Evolutionary conservation across 2,797 vertebrate species (phyloP).

Genomic region (Chelon labrosus): DNA sequence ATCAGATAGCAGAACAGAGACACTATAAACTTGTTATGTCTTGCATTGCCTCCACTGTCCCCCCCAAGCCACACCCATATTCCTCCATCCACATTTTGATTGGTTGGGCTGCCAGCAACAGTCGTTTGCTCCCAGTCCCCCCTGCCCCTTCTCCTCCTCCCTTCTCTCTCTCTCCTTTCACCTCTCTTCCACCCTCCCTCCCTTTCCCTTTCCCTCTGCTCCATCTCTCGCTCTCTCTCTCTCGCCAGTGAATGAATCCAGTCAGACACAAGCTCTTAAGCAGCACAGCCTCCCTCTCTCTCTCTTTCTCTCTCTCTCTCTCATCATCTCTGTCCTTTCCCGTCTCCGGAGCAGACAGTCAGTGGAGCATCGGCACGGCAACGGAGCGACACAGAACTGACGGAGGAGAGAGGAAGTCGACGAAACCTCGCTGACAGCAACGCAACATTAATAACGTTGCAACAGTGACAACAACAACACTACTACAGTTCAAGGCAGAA

Average conservation of each 20-base stretch:
- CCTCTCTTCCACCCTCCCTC: slow-evolving; percentile 11
- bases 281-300: slow-evolving; percentile 48
- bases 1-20: slow-evolving; percentile 18
- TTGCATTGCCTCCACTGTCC: slow-evolving; percentile 51
- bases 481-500: slow-evolving; percentile 23
- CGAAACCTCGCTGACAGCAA: slow-evolving; percentile 7
- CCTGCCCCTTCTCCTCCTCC: slow-evolving; percentile 1
- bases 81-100: slow-evolving; percentile 73
- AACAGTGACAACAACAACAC: not conserved
- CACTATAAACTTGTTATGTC: slow-evolving; percentile 53
- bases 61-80: slow-evolving; percentile 64
- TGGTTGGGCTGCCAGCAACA: slow-evolving; percentile 79
- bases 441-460: slow-evolving; percentile 18
- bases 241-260: slow-evolving; percentile 80
- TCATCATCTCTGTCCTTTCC: slow-evolving; percentile 32
- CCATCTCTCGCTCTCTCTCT: slow-evolving; percentile 46
- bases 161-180: slow-evolving; percentile 6
- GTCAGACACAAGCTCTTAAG: slow-evolving; percentile 78
- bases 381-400: slow-evolving; percentile 28
- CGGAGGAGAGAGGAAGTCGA: slow-evolving; percentile 26
- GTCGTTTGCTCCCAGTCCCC: slow-evolving; percentile 67
- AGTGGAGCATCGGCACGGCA: slow-evolving; percentile 65
- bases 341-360: slow-evolving; percentile 65
- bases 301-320: slow-evolving; percentile 24
- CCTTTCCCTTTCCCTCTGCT: not conserved